Base-by-base conservation (phyloP, 2,797 vertebrate genomes). In the Syndactyla subalaris region DNA sequence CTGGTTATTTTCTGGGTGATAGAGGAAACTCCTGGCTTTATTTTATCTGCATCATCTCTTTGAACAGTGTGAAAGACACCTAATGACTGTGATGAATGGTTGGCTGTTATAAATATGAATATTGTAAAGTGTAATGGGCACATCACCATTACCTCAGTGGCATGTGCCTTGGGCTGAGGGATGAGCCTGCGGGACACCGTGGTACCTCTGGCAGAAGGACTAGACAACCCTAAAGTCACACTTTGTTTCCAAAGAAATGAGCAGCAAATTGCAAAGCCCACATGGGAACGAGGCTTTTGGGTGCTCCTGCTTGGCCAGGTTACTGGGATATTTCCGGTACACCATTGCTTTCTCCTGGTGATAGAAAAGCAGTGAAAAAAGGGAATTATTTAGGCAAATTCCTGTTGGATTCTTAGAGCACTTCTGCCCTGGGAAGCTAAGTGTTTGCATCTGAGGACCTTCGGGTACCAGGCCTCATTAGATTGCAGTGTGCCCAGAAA, bases 41-140 rank as follows among this genome's bases (percentile, higher is more conserved):
- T 85, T 89, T 92, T 74, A 34, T n/a, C 39, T 46, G 46, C 46
- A 88, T 90, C 62, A 54, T 81, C 68, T 88, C 73, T 88, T 80
- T 63, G 74, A 84, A 61, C 66, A 45, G 48, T 4, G 38, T 63
- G 65, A 88, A 62, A 94, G 73, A 12, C 75, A 85, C 39, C 68
- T 66, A 36, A 52, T 85, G 84, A 32, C 61, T 75, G n/a, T 6
- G 2, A 66, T 11, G 65, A 74, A 43, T 38, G 51, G 30, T 36
- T 87, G 1, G 21, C 81, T 93, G 46, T 61, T 82, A 59, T 52
- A 79, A 79, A 76, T 63, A 62, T 23, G 61, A 82, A 38, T 79
- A 61, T 79, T 85, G 38, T 83, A 52, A 63, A 46, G 81, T 45
- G 7, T 79, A 91, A 88, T 87, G 39, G 81, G 88, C 67, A 12